These are phyloP conservation scores for Cydia amplana DNA, from an alignment of 1,140 invertebrate species.

Conservation along the genomic window DNA sequence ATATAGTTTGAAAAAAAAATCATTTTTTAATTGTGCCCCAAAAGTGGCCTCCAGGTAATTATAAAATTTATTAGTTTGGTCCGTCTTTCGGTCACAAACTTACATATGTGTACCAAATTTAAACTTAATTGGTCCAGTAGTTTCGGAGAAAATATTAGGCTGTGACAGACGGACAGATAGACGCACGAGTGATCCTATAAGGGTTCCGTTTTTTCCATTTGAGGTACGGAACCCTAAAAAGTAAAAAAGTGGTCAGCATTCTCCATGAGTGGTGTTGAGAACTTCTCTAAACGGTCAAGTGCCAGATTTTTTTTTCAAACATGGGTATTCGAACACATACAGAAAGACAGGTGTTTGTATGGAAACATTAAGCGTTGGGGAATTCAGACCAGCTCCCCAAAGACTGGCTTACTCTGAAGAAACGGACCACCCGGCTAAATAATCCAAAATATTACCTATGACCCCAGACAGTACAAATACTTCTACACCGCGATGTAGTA, in stretches of 20 bases:
- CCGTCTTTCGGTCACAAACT: no score
- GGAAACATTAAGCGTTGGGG: constrained; percentile 42
- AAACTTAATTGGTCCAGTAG: no score
- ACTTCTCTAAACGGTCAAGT: constrained; percentile 65
- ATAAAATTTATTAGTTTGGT: no score
- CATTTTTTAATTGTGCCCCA: no score
- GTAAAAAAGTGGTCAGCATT: constrained; percentile 49
- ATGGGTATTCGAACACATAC: constrained; percentile 53
- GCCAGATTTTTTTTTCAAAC: constrained; percentile 57
- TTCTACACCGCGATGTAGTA: background rate
- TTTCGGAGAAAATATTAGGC: no score
- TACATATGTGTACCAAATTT: no score
- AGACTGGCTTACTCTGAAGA: constrained; percentile 60
- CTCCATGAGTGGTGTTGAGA: constrained; percentile 69
- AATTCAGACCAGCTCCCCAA: constrained; percentile 52
- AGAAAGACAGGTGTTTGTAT: constrained; percentile 53
- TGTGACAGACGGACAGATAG: no score
- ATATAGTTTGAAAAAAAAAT: no score
- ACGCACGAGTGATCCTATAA: no score
- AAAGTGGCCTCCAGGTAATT: no score
- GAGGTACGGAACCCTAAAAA: no score
- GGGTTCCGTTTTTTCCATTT: no score
- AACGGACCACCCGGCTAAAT: constrained; percentile 46
- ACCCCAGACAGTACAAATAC: background rate
- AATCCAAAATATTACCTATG: constrained; percentile 16